Conservation (phyloP, 2,113 vertebrate species). For the Anarhynchus alexandrinus region DNA sequence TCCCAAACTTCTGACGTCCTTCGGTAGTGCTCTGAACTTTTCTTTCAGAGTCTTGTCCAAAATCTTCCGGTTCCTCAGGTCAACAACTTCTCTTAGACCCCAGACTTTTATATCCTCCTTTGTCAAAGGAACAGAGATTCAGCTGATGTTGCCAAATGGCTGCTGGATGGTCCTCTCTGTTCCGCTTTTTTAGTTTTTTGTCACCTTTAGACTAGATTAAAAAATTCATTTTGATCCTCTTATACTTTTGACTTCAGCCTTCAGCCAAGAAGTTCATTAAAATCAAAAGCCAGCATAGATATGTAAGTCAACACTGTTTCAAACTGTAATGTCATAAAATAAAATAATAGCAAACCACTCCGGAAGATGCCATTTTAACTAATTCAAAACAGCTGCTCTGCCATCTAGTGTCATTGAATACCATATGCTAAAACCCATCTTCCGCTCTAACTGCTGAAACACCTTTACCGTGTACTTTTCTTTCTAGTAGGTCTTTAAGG, state of each 20-base stretch:
- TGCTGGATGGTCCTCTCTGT: not conserved
- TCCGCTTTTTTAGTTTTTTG: not conserved
- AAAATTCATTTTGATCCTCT: not conserved
- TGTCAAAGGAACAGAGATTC: not conserved
- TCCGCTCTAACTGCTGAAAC: not conserved
- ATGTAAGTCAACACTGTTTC: not conserved
- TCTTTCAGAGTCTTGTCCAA: not conserved
- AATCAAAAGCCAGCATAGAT: not conserved
- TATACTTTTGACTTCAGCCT: not conserved
- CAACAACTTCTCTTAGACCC: not conserved
- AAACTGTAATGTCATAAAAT: not conserved
- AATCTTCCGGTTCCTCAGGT: not conserved
- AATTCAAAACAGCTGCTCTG: conserved; percentile 36
- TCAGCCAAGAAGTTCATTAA: not conserved
- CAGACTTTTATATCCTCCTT: not conserved
- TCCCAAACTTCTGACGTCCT: not conserved
- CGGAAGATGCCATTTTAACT: not conserved
- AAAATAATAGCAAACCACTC: not conserved
- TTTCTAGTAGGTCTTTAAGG: not conserved
- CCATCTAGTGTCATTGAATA: conserved; percentile 48
- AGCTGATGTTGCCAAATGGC: not conserved
- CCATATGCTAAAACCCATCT: not conserved
- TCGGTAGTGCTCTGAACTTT: not conserved
- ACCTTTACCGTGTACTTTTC: not conserved
- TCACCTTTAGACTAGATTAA: not conserved